phyloP scores from a whole-genome alignment of 2,888 invertebrate species.

The Calephelis perditalis region DNA sequence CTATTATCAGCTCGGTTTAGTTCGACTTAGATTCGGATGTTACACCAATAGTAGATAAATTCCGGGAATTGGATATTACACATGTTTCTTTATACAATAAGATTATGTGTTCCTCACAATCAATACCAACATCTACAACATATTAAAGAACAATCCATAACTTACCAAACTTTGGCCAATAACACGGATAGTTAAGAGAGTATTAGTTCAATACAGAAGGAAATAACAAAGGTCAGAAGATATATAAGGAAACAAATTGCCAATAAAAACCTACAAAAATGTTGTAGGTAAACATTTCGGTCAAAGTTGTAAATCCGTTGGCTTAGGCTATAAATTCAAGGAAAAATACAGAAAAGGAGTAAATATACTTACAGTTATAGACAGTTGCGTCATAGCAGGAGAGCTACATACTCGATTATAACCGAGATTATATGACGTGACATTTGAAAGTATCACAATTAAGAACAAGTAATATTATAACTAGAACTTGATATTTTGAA shows the following conservation, averaged over 20 bases:
- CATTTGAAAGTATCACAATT: too few relatives aligned
- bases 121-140: neutral
- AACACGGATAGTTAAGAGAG: slow-evolving; percentile 10
- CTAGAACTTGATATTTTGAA: too few relatives aligned
- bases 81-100: too few relatives aligned
- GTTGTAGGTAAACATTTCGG: slow-evolving; percentile 68
- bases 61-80: too few relatives aligned
- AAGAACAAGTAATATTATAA: too few relatives aligned
- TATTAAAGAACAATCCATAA: slow-evolving; percentile 3
- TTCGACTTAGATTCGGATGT: too few relatives aligned
- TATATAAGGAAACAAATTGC: slow-evolving; percentile 72
- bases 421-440: neutral
- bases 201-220: slow-evolving; percentile 53
- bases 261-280: slow-evolving; percentile 74
- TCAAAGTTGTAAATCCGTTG: slow-evolving; percentile 71
- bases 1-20: too few relatives aligned
- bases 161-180: neutral
- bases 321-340: slow-evolving; percentile 58
- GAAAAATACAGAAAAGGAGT: slow-evolving; percentile 65
- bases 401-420: neutral
- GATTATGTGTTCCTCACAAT: too few relatives aligned
- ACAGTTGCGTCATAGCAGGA: neutral
- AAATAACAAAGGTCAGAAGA: slow-evolving; percentile 59
- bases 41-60: too few relatives aligned
- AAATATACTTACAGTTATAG: slow-evolving; percentile 44